Conservation (phyloP, 2,113 vertebrate species). For the Kryptolebias marmoratus region DNA sequence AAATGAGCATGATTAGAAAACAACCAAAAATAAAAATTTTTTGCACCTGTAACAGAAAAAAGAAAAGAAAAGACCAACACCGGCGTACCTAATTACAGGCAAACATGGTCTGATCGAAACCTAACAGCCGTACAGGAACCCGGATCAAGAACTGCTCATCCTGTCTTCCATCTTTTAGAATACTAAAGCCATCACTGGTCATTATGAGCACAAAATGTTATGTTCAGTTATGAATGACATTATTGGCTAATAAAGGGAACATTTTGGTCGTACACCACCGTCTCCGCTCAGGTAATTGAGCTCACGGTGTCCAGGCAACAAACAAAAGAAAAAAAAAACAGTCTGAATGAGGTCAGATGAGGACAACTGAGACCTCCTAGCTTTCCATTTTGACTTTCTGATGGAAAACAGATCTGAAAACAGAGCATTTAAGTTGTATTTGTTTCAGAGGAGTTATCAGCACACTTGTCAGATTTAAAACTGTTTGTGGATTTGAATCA, state of each 20-base stretch:
- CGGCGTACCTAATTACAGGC: too few relatives aligned
- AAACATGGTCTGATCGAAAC: background rate
- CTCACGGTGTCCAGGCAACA: slow-evolving; percentile 61
- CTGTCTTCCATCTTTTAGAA: background rate
- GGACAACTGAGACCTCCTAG: too few relatives aligned
- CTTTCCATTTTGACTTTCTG: background rate
- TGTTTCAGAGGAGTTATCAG: too few relatives aligned
- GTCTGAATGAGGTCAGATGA: background rate
- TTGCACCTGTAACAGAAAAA: too few relatives aligned
- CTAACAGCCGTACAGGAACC: background rate
- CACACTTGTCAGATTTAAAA: background rate
- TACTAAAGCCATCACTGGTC: background rate
- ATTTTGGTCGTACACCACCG: too few relatives aligned
- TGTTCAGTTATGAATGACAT: background rate
- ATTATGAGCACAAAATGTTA: background rate
- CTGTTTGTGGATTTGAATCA: background rate
- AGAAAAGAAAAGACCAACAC: too few relatives aligned
- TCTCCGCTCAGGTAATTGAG: background rate
- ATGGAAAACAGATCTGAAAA: too few relatives aligned
- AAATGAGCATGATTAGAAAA: too few relatives aligned
- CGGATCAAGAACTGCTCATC: too few relatives aligned
- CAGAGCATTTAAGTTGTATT: too few relatives aligned
- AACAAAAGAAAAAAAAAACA: background rate
- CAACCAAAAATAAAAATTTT: too few relatives aligned
- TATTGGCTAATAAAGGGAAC: slow-evolving; percentile 8